Percentiles rank a stretch among this genome's conserved stretches.
phyloP scores from a whole-genome alignment of 92 coral and sea anemone species.

The Porites lobata region DNA sequence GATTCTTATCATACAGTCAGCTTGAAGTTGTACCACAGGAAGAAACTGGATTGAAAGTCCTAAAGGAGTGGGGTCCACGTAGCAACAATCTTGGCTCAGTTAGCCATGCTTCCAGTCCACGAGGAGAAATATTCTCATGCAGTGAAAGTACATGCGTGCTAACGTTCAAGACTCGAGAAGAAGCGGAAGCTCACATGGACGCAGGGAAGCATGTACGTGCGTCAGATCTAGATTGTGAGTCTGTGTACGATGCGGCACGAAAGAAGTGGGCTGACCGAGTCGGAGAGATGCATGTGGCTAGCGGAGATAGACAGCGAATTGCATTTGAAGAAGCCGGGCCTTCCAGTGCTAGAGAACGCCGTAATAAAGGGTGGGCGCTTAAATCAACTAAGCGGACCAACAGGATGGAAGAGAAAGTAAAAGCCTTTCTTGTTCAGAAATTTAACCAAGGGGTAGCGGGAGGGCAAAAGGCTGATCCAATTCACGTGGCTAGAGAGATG shows the following conservation, averaged over 20 bases:
- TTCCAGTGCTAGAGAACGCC: too few relatives aligned
- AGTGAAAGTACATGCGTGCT: conserved; percentile 51
- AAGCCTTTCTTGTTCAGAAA: conserved; percentile 58
- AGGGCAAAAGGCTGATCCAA: conserved; percentile 66
- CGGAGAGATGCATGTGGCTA: too few relatives aligned
- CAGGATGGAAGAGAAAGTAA: conserved; percentile 60
- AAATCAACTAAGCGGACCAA: conserved; percentile 29
- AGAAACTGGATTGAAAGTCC: too few relatives aligned
- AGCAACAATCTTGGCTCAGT: too few relatives aligned
- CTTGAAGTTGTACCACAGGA: too few relatives aligned
- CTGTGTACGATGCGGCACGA: conserved; percentile 56
- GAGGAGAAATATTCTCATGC: conserved; percentile 40
- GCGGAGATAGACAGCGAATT: too few relatives aligned
- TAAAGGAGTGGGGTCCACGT: too few relatives aligned
- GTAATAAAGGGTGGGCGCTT: conserved; percentile 78
- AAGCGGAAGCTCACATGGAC: conserved; percentile 73
- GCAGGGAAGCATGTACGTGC: conserved; percentile 54
- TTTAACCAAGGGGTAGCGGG: conserved; percentile 58
- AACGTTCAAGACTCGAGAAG: conserved; percentile 56
- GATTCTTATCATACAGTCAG: too few relatives aligned
- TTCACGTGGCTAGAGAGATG: conserved; percentile 79
- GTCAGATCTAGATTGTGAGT: conserved; percentile 46
- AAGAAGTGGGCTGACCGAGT: too few relatives aligned
- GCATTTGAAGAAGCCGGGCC: too few relatives aligned
- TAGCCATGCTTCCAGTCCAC: not conserved